A percentile compares a stretch with the other conserved stretches of the same genome.
These are phyloP conservation scores for Exaiptasia diaphana DNA, from an alignment of 64 coral and sea anemone genomes.

Conservation along the genomic window DNA sequence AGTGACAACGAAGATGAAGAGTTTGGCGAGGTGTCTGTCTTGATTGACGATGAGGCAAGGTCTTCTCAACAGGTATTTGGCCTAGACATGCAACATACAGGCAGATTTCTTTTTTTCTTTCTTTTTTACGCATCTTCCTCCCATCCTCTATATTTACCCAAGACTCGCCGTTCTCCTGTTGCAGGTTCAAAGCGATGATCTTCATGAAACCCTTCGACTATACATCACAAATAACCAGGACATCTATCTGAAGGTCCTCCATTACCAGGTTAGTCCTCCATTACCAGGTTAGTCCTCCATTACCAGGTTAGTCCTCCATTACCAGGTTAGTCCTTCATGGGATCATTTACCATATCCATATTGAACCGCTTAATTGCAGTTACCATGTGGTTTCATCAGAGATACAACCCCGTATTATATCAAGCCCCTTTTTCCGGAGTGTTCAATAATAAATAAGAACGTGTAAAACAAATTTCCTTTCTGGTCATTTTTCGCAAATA, in stretches of 20 bases:
- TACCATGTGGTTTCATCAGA: too few relatives aligned
- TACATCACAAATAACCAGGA: conserved; percentile 17
- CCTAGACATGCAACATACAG: background rate
- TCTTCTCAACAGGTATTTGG: conserved; percentile 51
- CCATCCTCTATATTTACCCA: background rate
- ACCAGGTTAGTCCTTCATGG: too few relatives aligned
- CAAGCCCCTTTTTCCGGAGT: too few relatives aligned
- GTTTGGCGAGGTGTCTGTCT: conserved; percentile 50
- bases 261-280: conserved; percentile 16
- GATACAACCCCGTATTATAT: too few relatives aligned
- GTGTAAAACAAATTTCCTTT: too few relatives aligned
- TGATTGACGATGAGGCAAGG: conserved; percentile 37
- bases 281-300: too few relatives aligned
- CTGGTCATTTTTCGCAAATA: too few relatives aligned
- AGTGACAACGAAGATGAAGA: conserved; percentile 38
- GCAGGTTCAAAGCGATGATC: conserved; percentile 8
- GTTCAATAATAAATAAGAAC: too few relatives aligned
- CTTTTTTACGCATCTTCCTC: background rate
- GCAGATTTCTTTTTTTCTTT: background rate
- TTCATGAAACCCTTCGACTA: background rate
- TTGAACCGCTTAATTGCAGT: too few relatives aligned
- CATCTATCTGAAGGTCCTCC: conserved; percentile 2
- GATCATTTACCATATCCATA: too few relatives aligned
- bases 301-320: too few relatives aligned
- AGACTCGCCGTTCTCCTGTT: background rate